These are phyloP conservation scores for Rafetus swinhoei DNA, from an alignment of 2,113 vertebrate species.

Conservation along the genomic window DNA sequence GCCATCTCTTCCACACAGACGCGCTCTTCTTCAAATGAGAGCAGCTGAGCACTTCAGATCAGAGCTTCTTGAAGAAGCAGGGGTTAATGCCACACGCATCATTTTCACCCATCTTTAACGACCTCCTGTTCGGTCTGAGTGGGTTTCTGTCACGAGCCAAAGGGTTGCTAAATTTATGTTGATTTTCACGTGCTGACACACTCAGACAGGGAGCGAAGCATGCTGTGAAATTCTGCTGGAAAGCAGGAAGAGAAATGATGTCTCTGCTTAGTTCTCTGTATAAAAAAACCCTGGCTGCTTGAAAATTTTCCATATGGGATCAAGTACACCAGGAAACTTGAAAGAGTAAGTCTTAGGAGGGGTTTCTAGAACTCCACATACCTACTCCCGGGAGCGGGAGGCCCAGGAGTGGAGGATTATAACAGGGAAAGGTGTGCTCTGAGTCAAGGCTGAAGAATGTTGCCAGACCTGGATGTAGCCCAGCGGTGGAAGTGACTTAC, in stretches of 20 bases:
- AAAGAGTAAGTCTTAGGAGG: not conserved
- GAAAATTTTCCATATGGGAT: not conserved
- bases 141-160: not conserved
- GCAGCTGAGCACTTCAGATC: not conserved
- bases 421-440: not conserved
- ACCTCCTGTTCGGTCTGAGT: not conserved
- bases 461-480: not conserved
- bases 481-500: too few species aligned
- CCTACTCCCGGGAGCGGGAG: not conserved
- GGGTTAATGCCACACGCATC: not conserved
- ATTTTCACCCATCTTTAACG: not conserved
- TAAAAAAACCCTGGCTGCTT: not conserved
- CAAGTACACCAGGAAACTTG: not conserved
- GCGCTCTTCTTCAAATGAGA: not conserved
- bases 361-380: not conserved
- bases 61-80: not conserved
- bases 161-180: not conserved
- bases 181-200: not conserved
- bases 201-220: not conserved
- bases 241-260: conserved; percentile 18
- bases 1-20: not conserved
- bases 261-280: not conserved
- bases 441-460: not conserved
- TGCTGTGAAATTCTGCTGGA: not conserved
- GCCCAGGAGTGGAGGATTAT: not conserved